Percentiles rank a stretch among this genome's conserved stretches.
Conservation (phyloP, 2,888 invertebrate genomes). For the Polydrusus pterygomalis region DNA sequence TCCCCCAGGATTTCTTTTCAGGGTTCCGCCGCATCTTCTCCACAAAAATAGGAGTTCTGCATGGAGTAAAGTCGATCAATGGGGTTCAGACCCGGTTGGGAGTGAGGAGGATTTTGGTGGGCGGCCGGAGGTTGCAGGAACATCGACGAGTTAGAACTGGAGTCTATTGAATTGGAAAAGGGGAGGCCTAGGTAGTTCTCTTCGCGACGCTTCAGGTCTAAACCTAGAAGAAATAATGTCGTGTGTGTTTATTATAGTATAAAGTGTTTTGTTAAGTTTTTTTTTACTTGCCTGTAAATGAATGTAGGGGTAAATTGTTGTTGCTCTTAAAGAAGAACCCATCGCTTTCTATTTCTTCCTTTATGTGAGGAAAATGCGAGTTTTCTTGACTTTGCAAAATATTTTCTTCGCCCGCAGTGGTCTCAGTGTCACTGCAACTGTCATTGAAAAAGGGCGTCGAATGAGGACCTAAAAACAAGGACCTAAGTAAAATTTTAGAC, state of each 20-base stretch:
- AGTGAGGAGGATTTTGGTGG: conserved; percentile 69
- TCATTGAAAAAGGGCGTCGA: conserved; percentile 73
- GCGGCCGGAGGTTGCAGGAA: conserved; percentile 69
- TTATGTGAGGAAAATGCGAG: conserved; percentile 70
- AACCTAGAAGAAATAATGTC: conserved; percentile 58
- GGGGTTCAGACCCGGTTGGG: conserved; percentile 74
- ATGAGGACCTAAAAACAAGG: conserved; percentile 68
- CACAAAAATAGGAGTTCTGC: conserved; percentile 79
- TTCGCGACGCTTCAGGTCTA: conserved; percentile 65
- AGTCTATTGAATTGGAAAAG: conserved; percentile 63
- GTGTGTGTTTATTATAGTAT: too few species aligned
- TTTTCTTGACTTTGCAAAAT: conserved; percentile 62
- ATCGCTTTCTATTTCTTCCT: conserved; percentile 71
- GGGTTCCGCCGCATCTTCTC: conserved; percentile 69
- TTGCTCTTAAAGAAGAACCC: conserved; percentile 64
- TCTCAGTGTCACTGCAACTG: conserved; percentile 74
- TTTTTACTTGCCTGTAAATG: conserved; percentile 62
- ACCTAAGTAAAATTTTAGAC: too few species aligned
- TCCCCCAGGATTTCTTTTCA: conserved; percentile 49
- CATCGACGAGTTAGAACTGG: conserved; percentile 61
- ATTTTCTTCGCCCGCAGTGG: conserved; percentile 66
- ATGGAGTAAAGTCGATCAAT: conserved; percentile 79
- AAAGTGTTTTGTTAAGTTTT: too few species aligned
- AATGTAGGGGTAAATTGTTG: conserved; percentile 62
- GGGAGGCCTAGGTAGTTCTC: conserved; percentile 66